Base-by-base conservation (phyloP, 2,113 vertebrate genomes). In the Corydoras maculifer region DNA sequence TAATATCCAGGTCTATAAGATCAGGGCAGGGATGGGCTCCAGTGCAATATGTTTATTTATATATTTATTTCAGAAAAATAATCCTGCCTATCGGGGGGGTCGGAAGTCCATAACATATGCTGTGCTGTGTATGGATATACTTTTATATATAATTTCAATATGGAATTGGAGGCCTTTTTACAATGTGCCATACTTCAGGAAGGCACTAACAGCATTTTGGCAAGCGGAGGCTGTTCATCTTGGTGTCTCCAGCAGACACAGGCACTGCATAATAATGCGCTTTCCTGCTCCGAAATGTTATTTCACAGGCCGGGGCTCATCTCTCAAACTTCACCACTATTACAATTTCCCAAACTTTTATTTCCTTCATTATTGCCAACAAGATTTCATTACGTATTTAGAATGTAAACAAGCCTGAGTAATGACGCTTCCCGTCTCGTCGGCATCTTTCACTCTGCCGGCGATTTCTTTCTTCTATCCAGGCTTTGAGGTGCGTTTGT, bases 281-380 rank as follows among this genome's bases (percentile, higher is more conserved):
- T 95, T 98, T 94, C 92, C 95, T 94, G 94, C 93, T 93, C 92
- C 92, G 93, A 96, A 98, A 99, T 98, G 94, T 94, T 99, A 98
- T 98, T 98, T 97, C 94, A 91, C 92, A 89, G 95, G 88, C 92
- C 89, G 90, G 87, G 91, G 89, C 93, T 97, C 97, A 98, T 98
- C 96, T 94, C 96, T 99, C 96, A 98, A 98, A 98, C 97, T 98
- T 98, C 94, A 94, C 96, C 93, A 95, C 94, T 96, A 96, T 98
- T 94, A 97, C 94, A 97, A 96, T 97, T 97, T 94, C 88, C 93
- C 93, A 97, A 98, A 99, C 95, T 98, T 98, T 98, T 96, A 98
- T 98, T 98, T 92, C 95, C 94, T 92, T 98, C 94, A 98, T 98
- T 99, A 98, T 98, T 95, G 94, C 94, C 94, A 97, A 97, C 96